A percentile compares a stretch with the other conserved stretches of the same genome.
These are phyloP conservation scores for Microctenopoma lineatum DNA, from an alignment of 2,797 vertebrate species.

Conservation along the genomic window DNA sequence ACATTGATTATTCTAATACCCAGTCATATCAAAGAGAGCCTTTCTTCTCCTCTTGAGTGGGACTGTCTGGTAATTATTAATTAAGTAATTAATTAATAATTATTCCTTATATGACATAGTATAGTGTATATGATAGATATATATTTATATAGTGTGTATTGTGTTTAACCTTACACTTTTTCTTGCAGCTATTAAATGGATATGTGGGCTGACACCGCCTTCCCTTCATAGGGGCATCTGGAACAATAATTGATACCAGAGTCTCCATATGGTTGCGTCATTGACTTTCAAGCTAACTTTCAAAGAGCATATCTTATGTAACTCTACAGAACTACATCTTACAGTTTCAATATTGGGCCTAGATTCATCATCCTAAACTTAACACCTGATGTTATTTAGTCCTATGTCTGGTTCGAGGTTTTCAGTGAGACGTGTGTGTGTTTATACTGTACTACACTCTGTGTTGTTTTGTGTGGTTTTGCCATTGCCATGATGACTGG, in stretches of 20 bases:
- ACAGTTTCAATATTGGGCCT: not conserved
- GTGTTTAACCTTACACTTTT: too few species aligned
- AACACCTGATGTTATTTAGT: not conserved
- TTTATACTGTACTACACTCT: not conserved
- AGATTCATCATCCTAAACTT: not conserved
- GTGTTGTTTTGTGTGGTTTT: conserved; percentile 14
- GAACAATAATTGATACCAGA: conserved; percentile 12
- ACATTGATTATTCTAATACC: too few species aligned
- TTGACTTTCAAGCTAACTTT: not conserved
- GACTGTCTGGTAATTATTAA: too few species aligned
- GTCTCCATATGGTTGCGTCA: not conserved
- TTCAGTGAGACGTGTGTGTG: not conserved
- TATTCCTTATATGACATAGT: too few species aligned
- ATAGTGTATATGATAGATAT: too few species aligned
- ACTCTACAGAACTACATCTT: not conserved
- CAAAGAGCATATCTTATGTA: not conserved
- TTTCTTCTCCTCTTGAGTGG: too few species aligned
- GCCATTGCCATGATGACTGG: conserved; percentile 44
- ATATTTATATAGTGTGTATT: too few species aligned
- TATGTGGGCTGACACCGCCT: conserved; percentile 8
- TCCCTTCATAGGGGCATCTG: conserved; percentile 25
- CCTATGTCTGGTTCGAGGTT: not conserved
- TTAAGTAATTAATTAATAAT: too few species aligned
- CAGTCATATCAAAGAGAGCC: too few species aligned
- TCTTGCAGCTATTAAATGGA: not conserved